Percentiles rank a stretch among this genome's conserved stretches.
phyloP scores from a whole-genome alignment of 2,113 vertebrate species.

The Myiozetetes cayanensis region DNA sequence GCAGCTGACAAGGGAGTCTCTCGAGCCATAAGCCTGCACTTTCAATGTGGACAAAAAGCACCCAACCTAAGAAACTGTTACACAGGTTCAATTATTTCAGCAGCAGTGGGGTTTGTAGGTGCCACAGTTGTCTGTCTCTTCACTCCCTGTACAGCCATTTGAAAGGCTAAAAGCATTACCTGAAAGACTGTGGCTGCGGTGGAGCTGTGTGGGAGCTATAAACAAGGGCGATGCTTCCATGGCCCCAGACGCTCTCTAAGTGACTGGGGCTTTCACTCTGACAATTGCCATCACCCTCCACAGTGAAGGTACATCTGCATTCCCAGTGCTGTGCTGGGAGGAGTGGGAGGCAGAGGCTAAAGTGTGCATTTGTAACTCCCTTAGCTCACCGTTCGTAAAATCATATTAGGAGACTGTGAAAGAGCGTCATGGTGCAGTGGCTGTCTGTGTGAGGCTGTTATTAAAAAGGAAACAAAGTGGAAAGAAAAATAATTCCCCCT shows the following conservation, averaged over 20 bases:
- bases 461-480: not conserved
- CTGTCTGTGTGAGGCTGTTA: not conserved
- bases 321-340: not conserved
- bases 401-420: not conserved
- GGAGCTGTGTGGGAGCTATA: not conserved
- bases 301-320: rapidly evolving
- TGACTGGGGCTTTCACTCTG: not conserved
- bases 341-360: not conserved
- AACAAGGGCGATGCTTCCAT: not conserved
- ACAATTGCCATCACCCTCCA: not conserved
- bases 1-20: not conserved
- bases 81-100: not conserved
- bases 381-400: not conserved
- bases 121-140: not conserved
- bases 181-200: not conserved
- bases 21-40: not conserved
- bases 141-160: not conserved
- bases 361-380: not conserved
- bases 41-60: not conserved
- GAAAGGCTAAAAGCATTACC: not conserved
- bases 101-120: not conserved
- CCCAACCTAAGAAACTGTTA: not conserved
- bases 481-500: not conserved
- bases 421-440: not conserved
- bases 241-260: not conserved